Percentiles rank a stretch among this genome's conserved stretches.
These are phyloP conservation scores for Apocrypta bakeri DNA, from an alignment of 1,140 invertebrate genomes.

Conservation along the genomic window DNA sequence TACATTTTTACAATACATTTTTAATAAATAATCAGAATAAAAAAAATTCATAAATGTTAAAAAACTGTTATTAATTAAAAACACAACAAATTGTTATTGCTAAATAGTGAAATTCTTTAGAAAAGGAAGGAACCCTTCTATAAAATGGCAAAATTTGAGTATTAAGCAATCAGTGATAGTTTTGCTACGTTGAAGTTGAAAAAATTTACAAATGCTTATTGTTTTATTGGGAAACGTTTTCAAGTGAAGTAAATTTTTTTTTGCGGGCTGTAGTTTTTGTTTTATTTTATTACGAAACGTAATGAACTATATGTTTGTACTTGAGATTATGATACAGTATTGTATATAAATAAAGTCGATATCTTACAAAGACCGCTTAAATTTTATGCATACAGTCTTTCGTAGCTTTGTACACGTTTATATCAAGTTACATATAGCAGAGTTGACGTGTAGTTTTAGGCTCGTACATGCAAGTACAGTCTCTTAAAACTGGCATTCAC, in stretches of 20 bases:
- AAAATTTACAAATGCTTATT: slow-evolving; percentile 47
- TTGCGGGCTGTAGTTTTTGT: slow-evolving; percentile 59
- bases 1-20: slow-evolving; percentile 49
- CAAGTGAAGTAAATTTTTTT: slow-evolving; percentile 46
- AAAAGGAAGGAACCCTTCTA: slow-evolving; percentile 45
- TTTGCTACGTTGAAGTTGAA: slow-evolving; percentile 29
- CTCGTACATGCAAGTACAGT: slow-evolving; percentile 65
- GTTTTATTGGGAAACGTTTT: slow-evolving; percentile 32
- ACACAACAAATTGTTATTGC: slow-evolving; percentile 49
- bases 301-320: slow-evolving; percentile 72
- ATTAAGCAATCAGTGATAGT: slow-evolving; percentile 41
- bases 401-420: slow-evolving; percentile 70
- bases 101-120: slow-evolving; percentile 40
- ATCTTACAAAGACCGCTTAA: slow-evolving; percentile 70
- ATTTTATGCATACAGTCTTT: slow-evolving; percentile 67
- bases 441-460: slow-evolving; percentile 65
- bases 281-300: slow-evolving; percentile 70
- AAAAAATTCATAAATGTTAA: slow-evolving; percentile 50
- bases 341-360: slow-evolving; percentile 72
- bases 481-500: slow-evolving; percentile 59
- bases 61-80: slow-evolving; percentile 48
- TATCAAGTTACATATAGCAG: slow-evolving; percentile 69
- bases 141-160: slow-evolving; percentile 48
- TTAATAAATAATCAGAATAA: slow-evolving; percentile 45
- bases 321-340: slow-evolving; percentile 72